These are phyloP conservation scores for Drosophila prosaltans DNA, from an alignment of 1,140 invertebrate genomes.

Conservation along the genomic window DNA sequence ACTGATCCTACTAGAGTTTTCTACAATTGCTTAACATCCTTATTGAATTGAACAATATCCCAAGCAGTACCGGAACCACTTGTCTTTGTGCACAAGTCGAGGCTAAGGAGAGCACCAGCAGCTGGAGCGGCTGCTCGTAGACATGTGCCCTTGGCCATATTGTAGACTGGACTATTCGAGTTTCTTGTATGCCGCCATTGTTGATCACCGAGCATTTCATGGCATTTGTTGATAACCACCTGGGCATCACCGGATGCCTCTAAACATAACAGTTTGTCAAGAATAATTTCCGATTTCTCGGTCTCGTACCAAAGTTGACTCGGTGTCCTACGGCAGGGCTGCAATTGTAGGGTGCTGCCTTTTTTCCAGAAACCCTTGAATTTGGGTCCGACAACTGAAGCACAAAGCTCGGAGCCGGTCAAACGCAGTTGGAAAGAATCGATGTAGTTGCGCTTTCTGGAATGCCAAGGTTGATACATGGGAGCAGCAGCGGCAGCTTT, in stretches of 20 bases:
- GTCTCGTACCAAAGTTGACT: constrained; percentile 90
- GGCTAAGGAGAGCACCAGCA: constrained; percentile 85
- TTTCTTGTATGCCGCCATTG: constrained; percentile 92
- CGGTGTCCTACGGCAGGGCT: constrained; percentile 87
- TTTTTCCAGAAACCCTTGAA: constrained; percentile 87
- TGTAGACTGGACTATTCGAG: constrained; percentile 91
- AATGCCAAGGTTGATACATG: constrained; percentile 90
- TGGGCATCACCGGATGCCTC: constrained; percentile 87
- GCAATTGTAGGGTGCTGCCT: constrained; percentile 89
- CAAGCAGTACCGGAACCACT: constrained; percentile 85
- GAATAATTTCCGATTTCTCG: constrained; percentile 91
- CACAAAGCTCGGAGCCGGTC: constrained; percentile 88
- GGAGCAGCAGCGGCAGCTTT: constrained; percentile 84
- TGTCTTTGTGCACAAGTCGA: constrained; percentile 89
- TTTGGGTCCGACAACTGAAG: constrained; percentile 88
- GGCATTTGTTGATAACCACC: constrained; percentile 93
- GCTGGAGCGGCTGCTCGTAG: constrained; percentile 85
- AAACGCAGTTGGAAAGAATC: constrained; percentile 90
- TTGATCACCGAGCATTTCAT: constrained; percentile 94
- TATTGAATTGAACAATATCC: constrained; percentile 86
- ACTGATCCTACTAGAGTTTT: constrained; percentile 10
- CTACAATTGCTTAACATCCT: neutral
- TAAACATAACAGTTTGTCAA: constrained; percentile 93
- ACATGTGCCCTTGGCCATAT: constrained; percentile 93
- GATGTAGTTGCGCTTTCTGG: constrained; percentile 89